These are phyloP conservation scores for Oncorhynchus keta DNA, from an alignment of 2,113 vertebrate species.

Conservation along the genomic window DNA sequence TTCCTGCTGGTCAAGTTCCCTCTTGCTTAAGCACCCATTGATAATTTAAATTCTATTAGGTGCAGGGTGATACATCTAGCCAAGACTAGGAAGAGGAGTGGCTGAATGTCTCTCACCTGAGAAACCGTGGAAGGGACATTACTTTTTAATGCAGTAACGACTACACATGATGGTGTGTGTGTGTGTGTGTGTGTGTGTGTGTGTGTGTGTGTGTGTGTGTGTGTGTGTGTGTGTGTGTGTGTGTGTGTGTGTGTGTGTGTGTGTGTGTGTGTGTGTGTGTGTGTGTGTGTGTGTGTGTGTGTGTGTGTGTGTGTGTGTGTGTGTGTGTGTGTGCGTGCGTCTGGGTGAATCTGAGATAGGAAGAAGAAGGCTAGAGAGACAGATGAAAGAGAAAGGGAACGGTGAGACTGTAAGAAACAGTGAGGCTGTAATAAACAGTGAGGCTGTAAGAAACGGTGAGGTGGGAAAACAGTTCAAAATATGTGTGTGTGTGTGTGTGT, in stretches of 20 bases:
- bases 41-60: conserved; percentile 25
- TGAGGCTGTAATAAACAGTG: neutral
- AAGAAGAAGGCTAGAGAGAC: neutral
- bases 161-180: neutral
- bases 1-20: conserved; percentile 8
- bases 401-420: too few relatives aligned
- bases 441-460: too few relatives aligned
- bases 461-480: too few relatives aligned
- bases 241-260: neutral
- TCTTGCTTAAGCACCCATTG: conserved; percentile 18
- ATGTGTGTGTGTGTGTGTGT: too few relatives aligned
- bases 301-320: too few relatives aligned
- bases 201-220: too few relatives aligned
- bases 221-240: neutral
- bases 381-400: neutral
- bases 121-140: conserved; percentile 12
- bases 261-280: too few relatives aligned
- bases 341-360: too few relatives aligned
- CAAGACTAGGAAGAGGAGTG: neutral
- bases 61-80: conserved; percentile 10
- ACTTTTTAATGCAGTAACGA: conserved; percentile 14
- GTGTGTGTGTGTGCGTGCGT: too few relatives aligned
- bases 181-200: too few relatives aligned
- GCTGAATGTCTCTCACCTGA: conserved; percentile 9
- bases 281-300: too few relatives aligned